Base-by-base conservation (phyloP, 2,888 invertebrate species). In the Pristionchus japonicus region DNA sequence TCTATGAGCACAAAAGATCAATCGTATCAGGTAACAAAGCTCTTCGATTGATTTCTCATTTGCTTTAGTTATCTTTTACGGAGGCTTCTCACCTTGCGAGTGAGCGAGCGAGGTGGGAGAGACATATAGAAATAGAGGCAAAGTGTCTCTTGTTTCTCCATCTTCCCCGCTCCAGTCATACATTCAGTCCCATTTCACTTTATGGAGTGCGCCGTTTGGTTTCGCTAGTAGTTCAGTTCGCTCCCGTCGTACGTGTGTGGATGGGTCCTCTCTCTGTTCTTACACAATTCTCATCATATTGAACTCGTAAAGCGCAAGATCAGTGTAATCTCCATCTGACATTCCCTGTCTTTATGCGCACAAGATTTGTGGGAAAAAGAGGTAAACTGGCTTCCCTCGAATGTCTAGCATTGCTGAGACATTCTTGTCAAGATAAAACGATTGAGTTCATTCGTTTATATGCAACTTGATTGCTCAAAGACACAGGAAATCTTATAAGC, bases 221-320 rank as follows among this genome's bases (percentile, higher is more conserved):
- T 31, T 31, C 34, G 3, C 15, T 4, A 31, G 67, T n/a, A 57
- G 57, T 9, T 57, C n/a, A 57, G n/a, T n/a, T 11, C 43, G 43
- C 11, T 52, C 17, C 52, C 23, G 6, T 52, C 57, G n/a, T 57
- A 1, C 67, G 37, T 70, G 6, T 70, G 37, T 70, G 2, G 20
- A 34, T 15, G 37, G 37, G 3, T 11, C 61, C 34, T 27, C 7
- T 61, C 27, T 3, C 27, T 27, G 77, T 77, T 77, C 77, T 47
- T 47, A 40, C 77, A 77, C 77, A 23, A 77, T 47, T 77, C 77
- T 77, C 77, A 40, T 77, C 77, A 77, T 77, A 77, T 77, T 77
- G 77, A 77, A 77, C 77, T 77, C 77, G 77, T 77, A 77, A 77
- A 77, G 77, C 43, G 70, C 37, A 23, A 70, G 70, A 20, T 9